A percentile compares a stretch with the other conserved stretches of the same genome.
phyloP scores from a whole-genome alignment of 2,113 vertebrate genomes.

The Larimichthys crocea region DNA sequence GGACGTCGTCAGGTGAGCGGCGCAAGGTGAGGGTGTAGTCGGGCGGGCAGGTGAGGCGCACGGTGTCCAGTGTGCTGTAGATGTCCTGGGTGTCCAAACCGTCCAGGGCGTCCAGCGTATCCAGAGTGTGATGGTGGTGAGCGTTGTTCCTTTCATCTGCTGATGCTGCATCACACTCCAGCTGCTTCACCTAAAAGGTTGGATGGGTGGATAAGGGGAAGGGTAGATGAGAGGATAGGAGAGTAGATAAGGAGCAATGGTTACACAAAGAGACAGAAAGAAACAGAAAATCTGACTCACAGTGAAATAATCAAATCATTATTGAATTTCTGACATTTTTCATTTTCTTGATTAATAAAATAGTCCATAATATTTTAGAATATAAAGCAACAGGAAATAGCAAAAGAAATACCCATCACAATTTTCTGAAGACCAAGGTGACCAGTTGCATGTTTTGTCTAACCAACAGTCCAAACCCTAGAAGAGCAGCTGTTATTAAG shows the following conservation, averaged over 20 bases:
- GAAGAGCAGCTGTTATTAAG: neutral
- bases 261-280: neutral
- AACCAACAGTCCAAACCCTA: neutral
- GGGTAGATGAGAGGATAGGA: neutral
- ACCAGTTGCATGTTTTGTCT: neutral
- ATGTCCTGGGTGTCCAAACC: conserved; percentile 83
- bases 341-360: neutral
- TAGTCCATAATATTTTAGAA: too few relatives aligned
- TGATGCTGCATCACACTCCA: conserved; percentile 92
- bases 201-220: neutral
- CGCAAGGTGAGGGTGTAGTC: conserved; percentile 96
- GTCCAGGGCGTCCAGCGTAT: conserved; percentile 81
- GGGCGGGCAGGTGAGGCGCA: conserved; percentile 92
- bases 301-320: neutral
- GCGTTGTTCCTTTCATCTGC: conserved; percentile 87
- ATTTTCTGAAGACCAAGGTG: neutral
- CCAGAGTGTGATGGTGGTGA: conserved; percentile 81
- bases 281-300: neutral
- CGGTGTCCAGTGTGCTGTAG: conserved; percentile 87
- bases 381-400: neutral
- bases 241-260: neutral
- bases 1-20: conserved; percentile 93
- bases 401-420: neutral
- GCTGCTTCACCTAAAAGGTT: conserved; percentile 88
- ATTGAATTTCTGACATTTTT: neutral